Conservation (phyloP, 2,113 vertebrate genomes). For the Ranitomeya variabilis region DNA sequence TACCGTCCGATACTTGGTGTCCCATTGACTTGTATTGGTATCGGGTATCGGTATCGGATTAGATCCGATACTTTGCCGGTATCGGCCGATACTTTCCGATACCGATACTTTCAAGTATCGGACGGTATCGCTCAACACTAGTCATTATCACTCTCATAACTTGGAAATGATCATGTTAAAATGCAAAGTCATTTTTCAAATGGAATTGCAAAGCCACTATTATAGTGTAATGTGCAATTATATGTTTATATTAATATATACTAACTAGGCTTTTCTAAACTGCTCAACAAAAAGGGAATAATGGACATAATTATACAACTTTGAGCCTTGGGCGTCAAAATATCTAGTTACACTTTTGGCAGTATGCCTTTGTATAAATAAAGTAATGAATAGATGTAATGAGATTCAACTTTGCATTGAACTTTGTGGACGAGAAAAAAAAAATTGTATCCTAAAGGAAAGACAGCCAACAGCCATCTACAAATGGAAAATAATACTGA, state of each 20-base stretch:
- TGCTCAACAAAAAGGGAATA: not conserved
- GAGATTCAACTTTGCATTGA: not conserved
- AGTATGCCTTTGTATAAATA: not conserved
- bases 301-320: not conserved
- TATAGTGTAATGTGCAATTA: not conserved
- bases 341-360: not conserved
- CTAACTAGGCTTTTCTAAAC: not conserved
- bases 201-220: not conserved
- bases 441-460: not conserved
- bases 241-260: not conserved
- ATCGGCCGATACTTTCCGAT: too few relatives aligned
- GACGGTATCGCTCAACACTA: too few relatives aligned
- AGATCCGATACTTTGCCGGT: too few relatives aligned
- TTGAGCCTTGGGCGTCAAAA: not conserved
- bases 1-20: too few relatives aligned
- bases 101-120: too few relatives aligned
- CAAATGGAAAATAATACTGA: not conserved
- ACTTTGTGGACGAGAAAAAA: not conserved
- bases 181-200: too few relatives aligned
- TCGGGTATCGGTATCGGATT: too few relatives aligned
- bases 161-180: not conserved
- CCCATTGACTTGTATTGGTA: too few relatives aligned
- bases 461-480: not conserved
- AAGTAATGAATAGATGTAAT: not conserved
- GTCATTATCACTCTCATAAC: too few relatives aligned